Evolutionary conservation across 2,797 vertebrate species (phyloP).

Genomic region (Tangara arthus): DNA sequence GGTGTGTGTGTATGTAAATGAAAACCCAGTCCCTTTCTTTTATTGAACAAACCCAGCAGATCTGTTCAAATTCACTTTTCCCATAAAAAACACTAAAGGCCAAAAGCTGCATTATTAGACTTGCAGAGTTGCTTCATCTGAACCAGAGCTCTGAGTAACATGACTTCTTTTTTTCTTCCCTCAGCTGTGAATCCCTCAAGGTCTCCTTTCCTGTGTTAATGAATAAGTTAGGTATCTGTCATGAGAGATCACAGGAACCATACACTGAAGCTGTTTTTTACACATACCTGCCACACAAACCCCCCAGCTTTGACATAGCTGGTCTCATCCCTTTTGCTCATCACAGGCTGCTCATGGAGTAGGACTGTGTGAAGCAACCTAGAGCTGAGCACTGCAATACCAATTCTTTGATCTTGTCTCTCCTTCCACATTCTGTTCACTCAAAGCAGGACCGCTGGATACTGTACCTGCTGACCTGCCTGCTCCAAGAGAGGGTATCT

Average conservation of each 20-base stretch:
- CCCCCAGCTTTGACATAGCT: background rate
- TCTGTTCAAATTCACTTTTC: background rate
- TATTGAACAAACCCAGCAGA: background rate
- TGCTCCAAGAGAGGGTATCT: background rate
- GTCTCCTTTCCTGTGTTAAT: background rate
- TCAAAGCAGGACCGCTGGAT: background rate
- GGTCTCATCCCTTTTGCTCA: background rate
- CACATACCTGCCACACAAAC: background rate
- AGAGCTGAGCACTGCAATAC: background rate
- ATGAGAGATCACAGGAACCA: background rate
- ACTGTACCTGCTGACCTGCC: background rate
- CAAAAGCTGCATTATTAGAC: background rate
- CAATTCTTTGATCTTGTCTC: background rate
- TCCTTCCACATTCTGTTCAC: background rate
- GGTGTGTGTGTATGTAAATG: background rate
- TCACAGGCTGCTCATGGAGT: background rate
- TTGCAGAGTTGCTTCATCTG: background rate
- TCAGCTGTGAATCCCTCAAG: background rate
- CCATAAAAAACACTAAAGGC: background rate
- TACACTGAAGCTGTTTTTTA: background rate
- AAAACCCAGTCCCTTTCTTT: background rate
- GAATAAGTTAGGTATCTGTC: background rate
- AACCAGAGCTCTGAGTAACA: background rate
- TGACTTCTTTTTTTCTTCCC: background rate
- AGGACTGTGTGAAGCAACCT: background rate